These are phyloP conservation scores for Dolomedes plantarius DNA, from an alignment of 2,888 invertebrate genomes.

Conservation along the genomic window DNA sequence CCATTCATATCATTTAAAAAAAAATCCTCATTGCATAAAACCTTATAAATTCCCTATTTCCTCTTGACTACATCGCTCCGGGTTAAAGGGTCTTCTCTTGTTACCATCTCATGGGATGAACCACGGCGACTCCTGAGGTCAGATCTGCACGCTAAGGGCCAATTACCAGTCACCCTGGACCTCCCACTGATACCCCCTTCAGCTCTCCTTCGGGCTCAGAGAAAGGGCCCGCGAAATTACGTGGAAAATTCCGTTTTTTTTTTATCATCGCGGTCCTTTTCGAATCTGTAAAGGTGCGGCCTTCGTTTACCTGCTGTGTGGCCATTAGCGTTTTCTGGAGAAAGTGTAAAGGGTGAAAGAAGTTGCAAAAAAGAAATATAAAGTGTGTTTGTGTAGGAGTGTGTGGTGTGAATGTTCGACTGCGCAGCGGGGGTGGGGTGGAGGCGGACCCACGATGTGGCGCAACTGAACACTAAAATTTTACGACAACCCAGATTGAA, in stretches of 20 bases:
- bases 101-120: neutral
- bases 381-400: neutral
- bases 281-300: neutral
- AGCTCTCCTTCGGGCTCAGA: neutral
- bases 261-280: neutral
- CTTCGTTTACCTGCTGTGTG: constrained; percentile 2
- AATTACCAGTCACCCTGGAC: neutral
- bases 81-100: neutral
- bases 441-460: no score
- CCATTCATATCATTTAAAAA: no score
- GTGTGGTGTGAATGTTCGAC: neutral
- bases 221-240: neutral
- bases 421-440: neutral
- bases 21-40: no score
- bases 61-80: neutral
- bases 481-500: no score
- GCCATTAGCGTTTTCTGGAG: neutral
- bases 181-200: constrained; percentile 12
- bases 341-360: neutral
- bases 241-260: no score
- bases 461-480: no score
- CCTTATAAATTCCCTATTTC: no score
- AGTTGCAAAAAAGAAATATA: neutral
- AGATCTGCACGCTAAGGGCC: neutral
- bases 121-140: neutral